These are phyloP conservation scores for Oscheius sp. DNA, from an alignment of 2,888 invertebrate species.

Conservation along the genomic window DNA sequence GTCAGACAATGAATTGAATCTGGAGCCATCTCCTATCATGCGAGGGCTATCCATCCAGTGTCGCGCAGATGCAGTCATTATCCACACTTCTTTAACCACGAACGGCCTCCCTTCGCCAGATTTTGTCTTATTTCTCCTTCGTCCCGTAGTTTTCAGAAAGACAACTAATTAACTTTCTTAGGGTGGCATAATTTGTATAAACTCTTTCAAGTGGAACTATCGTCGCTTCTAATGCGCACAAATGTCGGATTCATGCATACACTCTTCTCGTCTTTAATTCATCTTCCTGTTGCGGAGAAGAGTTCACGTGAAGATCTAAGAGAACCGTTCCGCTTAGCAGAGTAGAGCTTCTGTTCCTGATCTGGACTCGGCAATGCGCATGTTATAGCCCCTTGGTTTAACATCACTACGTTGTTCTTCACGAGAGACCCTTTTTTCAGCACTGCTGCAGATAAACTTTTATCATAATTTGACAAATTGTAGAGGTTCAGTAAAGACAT, in stretches of 20 bases:
- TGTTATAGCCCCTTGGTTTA: too few relatives aligned
- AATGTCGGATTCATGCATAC: slow-evolving; percentile 27
- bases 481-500: too few relatives aligned
- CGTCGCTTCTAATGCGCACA: slow-evolving; percentile 8
- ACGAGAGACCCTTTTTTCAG: too few relatives aligned
- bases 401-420: too few relatives aligned
- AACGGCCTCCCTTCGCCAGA: slow-evolving; percentile 22
- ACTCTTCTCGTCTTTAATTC: slow-evolving; percentile 19
- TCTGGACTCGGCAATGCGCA: too few relatives aligned
- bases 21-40: slow-evolving; percentile 11
- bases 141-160: not conserved
- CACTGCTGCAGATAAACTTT: too few relatives aligned
- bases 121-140: slow-evolving; percentile 10
- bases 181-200: not conserved
- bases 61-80: slow-evolving; percentile 32
- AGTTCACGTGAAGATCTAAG: slow-evolving; percentile 15
- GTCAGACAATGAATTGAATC: slow-evolving; percentile 6
- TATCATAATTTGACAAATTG: too few relatives aligned
- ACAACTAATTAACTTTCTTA: slow-evolving; percentile 27
- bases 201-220: not conserved
- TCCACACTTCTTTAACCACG: slow-evolving; percentile 36
- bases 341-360: too few relatives aligned
- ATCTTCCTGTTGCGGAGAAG: slow-evolving; percentile 9
- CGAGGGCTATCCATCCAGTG: slow-evolving; percentile 23
- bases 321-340: not conserved